phyloP scores from a whole-genome alignment of 1,140 invertebrate species.

The Linepithema humile region DNA sequence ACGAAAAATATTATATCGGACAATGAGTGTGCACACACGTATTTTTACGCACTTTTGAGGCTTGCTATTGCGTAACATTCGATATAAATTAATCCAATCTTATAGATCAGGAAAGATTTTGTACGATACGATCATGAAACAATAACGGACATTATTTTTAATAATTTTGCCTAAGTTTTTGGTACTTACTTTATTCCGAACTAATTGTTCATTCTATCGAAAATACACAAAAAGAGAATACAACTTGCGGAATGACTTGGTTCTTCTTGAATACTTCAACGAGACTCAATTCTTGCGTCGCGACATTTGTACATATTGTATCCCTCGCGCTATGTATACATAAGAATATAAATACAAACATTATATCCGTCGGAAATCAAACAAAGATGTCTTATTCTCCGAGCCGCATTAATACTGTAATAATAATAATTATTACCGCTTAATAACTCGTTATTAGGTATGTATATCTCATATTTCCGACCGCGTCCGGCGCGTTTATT shows the following conservation, averaged over 20 bases:
- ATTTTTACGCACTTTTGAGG: background rate
- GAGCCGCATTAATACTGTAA: conserved; percentile 55
- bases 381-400: conserved; percentile 30
- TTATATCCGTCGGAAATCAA: conserved; percentile 49
- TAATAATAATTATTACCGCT: conserved; percentile 44
- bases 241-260: conserved; percentile 6
- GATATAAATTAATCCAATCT: conserved; percentile 1
- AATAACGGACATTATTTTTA: background rate
- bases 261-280: background rate
- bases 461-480: conserved; percentile 63
- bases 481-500: conserved; percentile 73
- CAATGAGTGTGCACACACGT: background rate
- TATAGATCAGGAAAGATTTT: background rate
- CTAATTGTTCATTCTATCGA: background rate
- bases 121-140: background rate
- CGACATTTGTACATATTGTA: conserved; percentile 36
- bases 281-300: conserved; percentile 21
- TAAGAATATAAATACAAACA: background rate
- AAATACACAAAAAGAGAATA: background rate
- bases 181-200: conserved; percentile 1
- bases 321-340: conserved; percentile 26
- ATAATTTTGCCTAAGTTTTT: background rate
- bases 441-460: conserved; percentile 51
- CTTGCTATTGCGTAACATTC: background rate
- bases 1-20: background rate